phyloP scores from a whole-genome alignment of 2,113 vertebrate species.

The Gavialis gangeticus region DNA sequence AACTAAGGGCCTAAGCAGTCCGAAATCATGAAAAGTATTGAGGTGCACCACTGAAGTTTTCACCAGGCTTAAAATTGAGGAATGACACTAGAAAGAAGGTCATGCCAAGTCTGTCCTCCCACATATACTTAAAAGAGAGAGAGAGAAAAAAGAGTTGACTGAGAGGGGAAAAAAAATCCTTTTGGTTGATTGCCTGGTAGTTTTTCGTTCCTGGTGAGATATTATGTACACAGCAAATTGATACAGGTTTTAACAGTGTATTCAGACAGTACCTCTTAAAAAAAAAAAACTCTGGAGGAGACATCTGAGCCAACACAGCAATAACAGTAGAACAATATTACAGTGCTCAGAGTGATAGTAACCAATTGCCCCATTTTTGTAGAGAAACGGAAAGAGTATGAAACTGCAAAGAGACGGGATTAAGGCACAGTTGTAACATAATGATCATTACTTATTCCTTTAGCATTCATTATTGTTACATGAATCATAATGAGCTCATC shows the following conservation, averaged over 20 bases:
- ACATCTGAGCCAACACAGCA: neutral
- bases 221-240: neutral
- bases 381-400: neutral
- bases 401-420: neutral
- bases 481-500: constrained; percentile 60
- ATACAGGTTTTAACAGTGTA: neutral
- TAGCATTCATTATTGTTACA: constrained; percentile 41
- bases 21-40: neutral
- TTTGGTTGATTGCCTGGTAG: neutral
- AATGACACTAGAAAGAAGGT: neutral
- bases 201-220: neutral
- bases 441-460: constrained; percentile 46
- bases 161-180: neutral
- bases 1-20: neutral
- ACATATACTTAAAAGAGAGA: neutral
- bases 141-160: neutral
- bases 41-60: neutral
- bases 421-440: neutral
- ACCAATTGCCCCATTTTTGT: neutral
- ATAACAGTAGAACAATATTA: neutral
- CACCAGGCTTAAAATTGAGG: neutral
- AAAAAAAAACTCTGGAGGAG: neutral
- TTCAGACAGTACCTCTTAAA: neutral
- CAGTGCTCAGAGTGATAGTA: neutral
- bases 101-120: neutral